Percentiles rank a stretch among this genome's conserved stretches.
phyloP scores from a whole-genome alignment of 2,113 vertebrate species.

The Odobenus rosmarus region DNA sequence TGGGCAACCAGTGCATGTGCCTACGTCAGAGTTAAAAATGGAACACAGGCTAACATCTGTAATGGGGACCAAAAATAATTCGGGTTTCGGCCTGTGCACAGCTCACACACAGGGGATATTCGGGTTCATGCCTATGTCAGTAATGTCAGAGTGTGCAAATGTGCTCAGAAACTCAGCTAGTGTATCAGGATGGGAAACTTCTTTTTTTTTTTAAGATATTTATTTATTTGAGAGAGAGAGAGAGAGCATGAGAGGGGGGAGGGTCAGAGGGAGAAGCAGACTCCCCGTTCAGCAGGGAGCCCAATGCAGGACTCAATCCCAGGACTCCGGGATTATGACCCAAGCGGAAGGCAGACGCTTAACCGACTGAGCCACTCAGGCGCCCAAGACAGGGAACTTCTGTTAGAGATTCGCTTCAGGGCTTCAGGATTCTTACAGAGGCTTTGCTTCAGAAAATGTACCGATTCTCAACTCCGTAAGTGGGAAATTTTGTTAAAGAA shows the following conservation, averaged over 20 bases:
- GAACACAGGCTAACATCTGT: constrained; percentile 61
- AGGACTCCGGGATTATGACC: too few relatives aligned
- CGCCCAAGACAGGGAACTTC: neutral
- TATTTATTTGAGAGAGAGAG: too few relatives aligned
- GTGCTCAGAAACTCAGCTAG: neutral
- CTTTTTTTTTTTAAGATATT: too few relatives aligned
- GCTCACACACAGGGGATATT: neutral
- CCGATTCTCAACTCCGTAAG: neutral
- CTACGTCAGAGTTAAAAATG: constrained; percentile 71
- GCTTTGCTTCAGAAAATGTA: neutral
- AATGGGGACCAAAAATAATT: constrained; percentile 43
- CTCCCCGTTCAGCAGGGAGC: too few relatives aligned
- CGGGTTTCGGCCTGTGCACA: neutral
- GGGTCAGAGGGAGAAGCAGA: too few relatives aligned
- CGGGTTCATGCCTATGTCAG: neutral
- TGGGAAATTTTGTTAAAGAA: neutral
- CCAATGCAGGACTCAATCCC: too few relatives aligned
- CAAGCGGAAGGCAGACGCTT: too few relatives aligned
- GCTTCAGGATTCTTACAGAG: neutral
- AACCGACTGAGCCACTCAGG: too few relatives aligned
- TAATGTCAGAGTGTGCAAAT: neutral
- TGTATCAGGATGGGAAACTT: neutral
- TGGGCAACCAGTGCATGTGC: constrained; percentile 42
- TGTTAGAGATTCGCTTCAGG: neutral
- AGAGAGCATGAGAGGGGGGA: too few relatives aligned